Conservation (phyloP, 2,888 invertebrate genomes). For the Drosophila testacea region DNA sequence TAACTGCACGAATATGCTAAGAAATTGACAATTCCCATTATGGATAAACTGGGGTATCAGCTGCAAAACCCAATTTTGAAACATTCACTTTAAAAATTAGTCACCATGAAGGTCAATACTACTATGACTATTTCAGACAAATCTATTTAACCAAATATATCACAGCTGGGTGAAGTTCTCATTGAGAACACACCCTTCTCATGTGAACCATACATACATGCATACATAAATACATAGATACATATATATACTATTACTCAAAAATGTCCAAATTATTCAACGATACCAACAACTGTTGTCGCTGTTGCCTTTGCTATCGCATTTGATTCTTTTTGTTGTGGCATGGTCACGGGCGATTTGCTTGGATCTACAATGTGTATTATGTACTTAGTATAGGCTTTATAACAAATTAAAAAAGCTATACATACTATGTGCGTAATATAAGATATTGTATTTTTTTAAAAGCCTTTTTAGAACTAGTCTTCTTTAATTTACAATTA, state of each 20-base stretch:
- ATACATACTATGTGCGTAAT: background rate
- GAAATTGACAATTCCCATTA: constrained; percentile 46
- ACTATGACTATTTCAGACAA: constrained; percentile 47
- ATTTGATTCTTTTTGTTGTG: constrained; percentile 37
- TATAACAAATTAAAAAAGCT: background rate
- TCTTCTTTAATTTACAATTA: background rate
- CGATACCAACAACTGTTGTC: constrained; percentile 37
- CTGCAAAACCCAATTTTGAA: constrained; percentile 42
- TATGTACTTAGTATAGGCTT: constrained; percentile 7
- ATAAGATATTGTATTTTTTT: background rate
- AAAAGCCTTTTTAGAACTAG: background rate
- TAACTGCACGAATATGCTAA: constrained; percentile 26
- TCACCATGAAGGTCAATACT: constrained; percentile 74
- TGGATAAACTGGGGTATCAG: constrained; percentile 39
- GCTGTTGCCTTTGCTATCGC: constrained; percentile 38
- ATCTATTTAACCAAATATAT: constrained; percentile 38
- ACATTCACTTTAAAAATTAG: constrained; percentile 64
- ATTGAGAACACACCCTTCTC: constrained; percentile 53
- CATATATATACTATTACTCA: constrained; percentile 29
- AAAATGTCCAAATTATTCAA: constrained; percentile 51
- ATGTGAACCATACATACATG: constrained; percentile 18
- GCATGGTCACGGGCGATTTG: constrained; percentile 73
- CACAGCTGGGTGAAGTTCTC: constrained; percentile 55
- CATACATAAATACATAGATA: background rate
- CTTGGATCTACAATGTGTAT: constrained; percentile 34